phyloP scores from a whole-genome alignment of 2,113 vertebrate species.

The Hiodon alosoides region DNA sequence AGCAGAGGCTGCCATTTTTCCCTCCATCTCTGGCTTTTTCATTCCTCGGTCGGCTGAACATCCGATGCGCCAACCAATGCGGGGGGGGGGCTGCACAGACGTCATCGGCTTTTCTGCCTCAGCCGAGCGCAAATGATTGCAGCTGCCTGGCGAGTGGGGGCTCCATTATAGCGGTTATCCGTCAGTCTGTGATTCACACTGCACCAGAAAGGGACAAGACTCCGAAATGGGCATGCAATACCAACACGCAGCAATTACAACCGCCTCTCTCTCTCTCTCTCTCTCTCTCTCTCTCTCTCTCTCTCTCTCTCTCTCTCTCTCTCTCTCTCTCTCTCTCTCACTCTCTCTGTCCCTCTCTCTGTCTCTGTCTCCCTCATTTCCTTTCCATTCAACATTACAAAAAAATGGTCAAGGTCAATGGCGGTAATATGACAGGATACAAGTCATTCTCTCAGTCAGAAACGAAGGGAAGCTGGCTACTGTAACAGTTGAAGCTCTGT shows the following conservation, averaged over 20 bases:
- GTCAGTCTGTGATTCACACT: constrained; percentile 59
- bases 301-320: not conserved
- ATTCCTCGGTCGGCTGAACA: constrained; percentile 73
- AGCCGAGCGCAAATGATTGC: constrained; percentile 37
- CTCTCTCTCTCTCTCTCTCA: constrained; percentile 15
- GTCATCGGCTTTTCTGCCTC: constrained; percentile 54
- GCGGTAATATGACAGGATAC: constrained; percentile 27
- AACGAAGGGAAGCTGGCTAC: not conserved
- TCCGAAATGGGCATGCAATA: not conserved
- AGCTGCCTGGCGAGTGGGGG: constrained; percentile 46
- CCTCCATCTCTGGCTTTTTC: constrained; percentile 45
- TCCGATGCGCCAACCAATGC: constrained; percentile 75
- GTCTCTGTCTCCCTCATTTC: constrained; percentile 15
- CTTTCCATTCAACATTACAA: constrained; percentile 1
- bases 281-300: not conserved
- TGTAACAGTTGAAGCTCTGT: not conserved
- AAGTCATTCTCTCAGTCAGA: not conserved
- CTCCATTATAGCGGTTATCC: constrained; percentile 63
- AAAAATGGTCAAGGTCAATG: constrained; percentile 47
- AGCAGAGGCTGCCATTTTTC: constrained; percentile 43
- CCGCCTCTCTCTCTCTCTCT: constrained; percentile 5
- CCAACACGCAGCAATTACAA: not conserved
- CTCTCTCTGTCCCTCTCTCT: not conserved
- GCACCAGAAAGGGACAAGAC: not conserved
- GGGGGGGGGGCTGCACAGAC: constrained; percentile 57